phyloP scores from a whole-genome alignment of 2,113 vertebrate genomes.

The Aviceda subcristata region DNA sequence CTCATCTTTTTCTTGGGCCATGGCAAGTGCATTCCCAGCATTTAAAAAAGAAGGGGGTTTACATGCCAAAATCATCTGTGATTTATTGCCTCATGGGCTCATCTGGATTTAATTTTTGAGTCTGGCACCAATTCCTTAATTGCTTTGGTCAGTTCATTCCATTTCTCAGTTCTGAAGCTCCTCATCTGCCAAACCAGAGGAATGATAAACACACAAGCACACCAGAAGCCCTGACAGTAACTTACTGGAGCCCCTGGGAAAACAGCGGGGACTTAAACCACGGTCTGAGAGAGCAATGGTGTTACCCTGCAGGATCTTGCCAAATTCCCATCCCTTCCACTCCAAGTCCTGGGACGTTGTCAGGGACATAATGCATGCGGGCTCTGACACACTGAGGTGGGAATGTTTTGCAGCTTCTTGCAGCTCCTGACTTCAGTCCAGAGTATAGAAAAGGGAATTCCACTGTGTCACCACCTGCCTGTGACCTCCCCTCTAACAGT shows the following conservation, averaged over 20 bases:
- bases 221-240: background rate
- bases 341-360: background rate
- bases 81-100: background rate
- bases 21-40: slow-evolving; percentile 19
- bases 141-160: slow-evolving; percentile 17
- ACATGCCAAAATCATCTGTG: background rate
- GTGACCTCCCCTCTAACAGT: rapidly evolving
- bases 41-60: background rate
- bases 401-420: background rate
- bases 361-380: background rate
- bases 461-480: background rate
- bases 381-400: background rate
- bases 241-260: background rate
- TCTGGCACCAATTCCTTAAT: background rate
- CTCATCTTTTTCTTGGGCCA: background rate
- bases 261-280: background rate
- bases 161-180: background rate
- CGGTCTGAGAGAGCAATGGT: background rate
- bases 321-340: background rate
- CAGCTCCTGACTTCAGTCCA: background rate
- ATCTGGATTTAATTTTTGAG: slow-evolving; percentile 37
- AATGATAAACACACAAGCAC: background rate
- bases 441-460: background rate
- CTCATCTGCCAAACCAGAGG: slow-evolving; percentile 5
- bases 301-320: background rate